Evolutionary conservation across 92 coral and sea anemone species (phyloP), one percentile per base, ranked within the genome.

Genomic region (Palythoa heliodiscus): DNA sequence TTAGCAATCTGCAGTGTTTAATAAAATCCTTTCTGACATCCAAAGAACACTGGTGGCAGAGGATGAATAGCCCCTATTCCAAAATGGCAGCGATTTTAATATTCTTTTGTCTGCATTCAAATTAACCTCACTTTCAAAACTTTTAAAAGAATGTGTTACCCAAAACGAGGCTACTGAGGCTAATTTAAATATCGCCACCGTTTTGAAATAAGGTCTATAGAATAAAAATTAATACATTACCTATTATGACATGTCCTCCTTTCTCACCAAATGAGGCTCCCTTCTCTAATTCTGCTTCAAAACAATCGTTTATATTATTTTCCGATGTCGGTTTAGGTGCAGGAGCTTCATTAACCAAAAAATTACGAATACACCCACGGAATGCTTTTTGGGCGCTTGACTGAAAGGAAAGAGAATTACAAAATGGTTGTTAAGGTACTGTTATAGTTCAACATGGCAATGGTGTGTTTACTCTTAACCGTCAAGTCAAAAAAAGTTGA

Each of bases 351-450:
- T 24, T 7, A 66, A 47, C 57, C 1, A 47, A 3, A 40, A 80
- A 64, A 66, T 66, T 80, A 12, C 84, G 84, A 47, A 80, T 23
- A 80, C 84, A 80, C 5, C 84, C 84, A 11, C 29, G 74, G 48
- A 80, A 80, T 12, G 73, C 43, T 23, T 9, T n/a, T 13, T 14
- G 12, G 2, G 73, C 73, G 9, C 19, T 53, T 11, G 0, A 12
- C 84, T 80, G 2, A 3, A 47, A 52, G 64, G 35, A 43, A 66
- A 63, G 5, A 24, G 15, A 43, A 5, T 1, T 55, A 25, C 66
- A 13, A 39, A 29, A 40, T 50, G 20, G 2, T 58, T 19, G 52
- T 8, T 71, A 6, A 29, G 50, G 20, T 37, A 17, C 5, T 38
- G 19, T 71, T 13, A 43, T 4, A 69, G 39, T 7, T n/a, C 73